phyloP scores from a whole-genome alignment of 2,797 vertebrate genomes.

The Cynopterus sphinx region DNA sequence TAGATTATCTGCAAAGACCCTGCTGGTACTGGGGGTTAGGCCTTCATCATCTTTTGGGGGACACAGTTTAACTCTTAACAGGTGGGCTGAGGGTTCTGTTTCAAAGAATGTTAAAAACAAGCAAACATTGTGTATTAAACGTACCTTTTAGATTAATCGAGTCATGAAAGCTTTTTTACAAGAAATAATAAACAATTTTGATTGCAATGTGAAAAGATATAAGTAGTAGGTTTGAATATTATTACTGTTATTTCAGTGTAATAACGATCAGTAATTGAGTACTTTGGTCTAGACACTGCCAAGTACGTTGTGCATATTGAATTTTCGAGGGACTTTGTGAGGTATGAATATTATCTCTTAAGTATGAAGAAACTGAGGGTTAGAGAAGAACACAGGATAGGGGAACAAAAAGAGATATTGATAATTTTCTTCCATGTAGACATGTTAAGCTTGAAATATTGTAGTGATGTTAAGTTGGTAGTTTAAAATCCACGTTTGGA shows the following conservation, averaged over 20 bases:
- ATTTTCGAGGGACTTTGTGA: neutral
- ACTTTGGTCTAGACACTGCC: neutral
- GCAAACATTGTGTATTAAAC: neutral
- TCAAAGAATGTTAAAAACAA: neutral
- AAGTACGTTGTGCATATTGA: neutral
- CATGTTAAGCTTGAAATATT: neutral
- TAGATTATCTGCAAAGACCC: neutral
- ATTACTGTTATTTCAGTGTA: neutral
- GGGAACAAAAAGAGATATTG: neutral
- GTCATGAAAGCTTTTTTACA: constrained; percentile 30
- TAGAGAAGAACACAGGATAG: neutral
- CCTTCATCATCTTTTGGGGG: neutral
- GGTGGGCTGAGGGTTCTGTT: neutral
- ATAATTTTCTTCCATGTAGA: neutral
- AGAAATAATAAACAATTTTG: neutral
- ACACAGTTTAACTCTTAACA: neutral
- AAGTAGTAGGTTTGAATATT: neutral
- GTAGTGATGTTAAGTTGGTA: neutral
- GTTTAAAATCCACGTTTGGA: constrained; percentile 6
- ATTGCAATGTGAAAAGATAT: neutral
- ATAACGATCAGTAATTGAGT: neutral
- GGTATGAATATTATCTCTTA: neutral
- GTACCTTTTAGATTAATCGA: neutral
- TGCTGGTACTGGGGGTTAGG: neutral
- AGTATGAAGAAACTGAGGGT: neutral